Base-by-base conservation (phyloP, 2,113 vertebrate genomes). In the Phaethornis superciliosus region DNA sequence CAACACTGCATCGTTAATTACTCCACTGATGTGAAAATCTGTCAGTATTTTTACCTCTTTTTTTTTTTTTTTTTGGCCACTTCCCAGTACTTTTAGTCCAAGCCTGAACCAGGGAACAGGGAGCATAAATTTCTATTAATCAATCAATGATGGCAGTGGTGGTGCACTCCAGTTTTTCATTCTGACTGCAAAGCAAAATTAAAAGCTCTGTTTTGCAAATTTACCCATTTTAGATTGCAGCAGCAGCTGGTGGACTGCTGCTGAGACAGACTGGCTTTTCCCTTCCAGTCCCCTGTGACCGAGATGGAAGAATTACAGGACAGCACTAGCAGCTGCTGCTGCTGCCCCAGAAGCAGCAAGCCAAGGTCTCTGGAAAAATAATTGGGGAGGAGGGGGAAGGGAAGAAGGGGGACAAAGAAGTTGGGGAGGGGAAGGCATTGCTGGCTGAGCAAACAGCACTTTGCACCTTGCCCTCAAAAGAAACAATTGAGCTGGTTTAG, bases 141-240 rank as follows among this genome's bases (percentile, higher is more conserved):
- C 94, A 95, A 96, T 95, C 95, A 96, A 28, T 23, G 49, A 72
- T 86, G 92, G 91, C 95, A 97, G 81, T 68, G 64, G 70, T 78
- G 59, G 82, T 85, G 60, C 19, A 26, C 84, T 94, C 89, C 82
- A 89, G 88, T 93, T 96, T 95, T 94, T 94, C 92, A 88, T 96
- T 95, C 89, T 94, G 93, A 93, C 89, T 93, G 91, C 89, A 94
- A 94, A 96, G 95, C 95, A 95, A 91, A 97, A 97, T 90, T 95
- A 95, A 96, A 96, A 95, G 93, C 93, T 86, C 4, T 79, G 91
- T 94, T 94, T 96, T 96, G 96, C 96, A 97, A 96, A 96, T 97
- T 86, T 94, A 59, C 44, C 14, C 91, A 81, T 95, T 96, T 75
- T 90, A 63, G 93, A 81, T 79, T 15, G 90, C 28, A 80, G 95